phyloP scores from a whole-genome alignment of 2,888 invertebrate genomes.

The Junonia oenone region DNA sequence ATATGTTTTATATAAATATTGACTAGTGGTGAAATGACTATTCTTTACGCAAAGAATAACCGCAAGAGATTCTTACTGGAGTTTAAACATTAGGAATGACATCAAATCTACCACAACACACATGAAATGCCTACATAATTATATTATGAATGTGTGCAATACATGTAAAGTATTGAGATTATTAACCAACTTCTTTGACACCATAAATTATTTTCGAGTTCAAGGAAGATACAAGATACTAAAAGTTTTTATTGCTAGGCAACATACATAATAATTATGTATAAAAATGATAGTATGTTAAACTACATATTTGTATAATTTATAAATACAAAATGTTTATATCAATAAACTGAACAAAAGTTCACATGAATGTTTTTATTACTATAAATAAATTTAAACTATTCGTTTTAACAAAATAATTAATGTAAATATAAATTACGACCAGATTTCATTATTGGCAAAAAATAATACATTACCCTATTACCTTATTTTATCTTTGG shows the following conservation, averaged over 20 bases:
- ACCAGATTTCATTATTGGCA: slow-evolving; percentile 14
- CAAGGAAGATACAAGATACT: background rate
- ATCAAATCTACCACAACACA: slow-evolving; percentile 3
- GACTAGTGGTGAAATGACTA: background rate
- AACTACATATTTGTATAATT: background rate
- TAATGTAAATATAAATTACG: slow-evolving; percentile 14
- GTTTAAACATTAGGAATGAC: background rate
- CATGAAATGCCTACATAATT: background rate
- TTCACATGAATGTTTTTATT: background rate
- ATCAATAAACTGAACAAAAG: background rate
- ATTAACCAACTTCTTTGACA: too few species aligned
- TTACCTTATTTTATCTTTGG: slow-evolving; percentile 57
- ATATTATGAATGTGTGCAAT: background rate
- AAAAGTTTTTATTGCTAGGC: background rate
- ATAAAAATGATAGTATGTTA: background rate
- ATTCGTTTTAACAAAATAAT: background rate
- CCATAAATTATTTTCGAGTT: background rate
- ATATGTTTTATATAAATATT: background rate
- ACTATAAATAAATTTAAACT: background rate
- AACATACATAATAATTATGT: background rate
- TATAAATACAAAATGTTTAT: background rate
- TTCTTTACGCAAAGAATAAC: background rate
- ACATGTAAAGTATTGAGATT: background rate
- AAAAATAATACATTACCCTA: slow-evolving; percentile 34
- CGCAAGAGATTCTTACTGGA: background rate